Evolutionary conservation across 2,888 invertebrate species (phyloP).

Genomic region (Mimachlamys varia): DNA sequence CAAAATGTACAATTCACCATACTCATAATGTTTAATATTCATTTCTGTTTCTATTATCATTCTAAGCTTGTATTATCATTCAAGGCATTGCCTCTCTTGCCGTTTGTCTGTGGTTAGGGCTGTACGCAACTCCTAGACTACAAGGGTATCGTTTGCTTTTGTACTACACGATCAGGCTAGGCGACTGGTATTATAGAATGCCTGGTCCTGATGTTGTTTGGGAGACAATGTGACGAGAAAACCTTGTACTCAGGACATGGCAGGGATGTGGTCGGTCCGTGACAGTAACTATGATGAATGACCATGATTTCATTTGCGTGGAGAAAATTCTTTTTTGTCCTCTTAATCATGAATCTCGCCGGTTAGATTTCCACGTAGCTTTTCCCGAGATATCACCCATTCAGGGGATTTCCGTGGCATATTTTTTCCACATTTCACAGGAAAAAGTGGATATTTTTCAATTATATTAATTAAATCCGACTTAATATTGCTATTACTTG

Average conservation of each 20-base stretch:
- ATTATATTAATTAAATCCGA: conserved; percentile 36
- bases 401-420: conserved; percentile 31
- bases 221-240: conserved; percentile 31
- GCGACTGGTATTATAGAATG: not conserved
- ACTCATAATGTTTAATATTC: too few species aligned
- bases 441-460: conserved; percentile 23
- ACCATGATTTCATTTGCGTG: conserved; percentile 4
- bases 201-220: conserved; percentile 24
- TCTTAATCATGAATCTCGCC: conserved; percentile 37
- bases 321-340: conserved; percentile 37
- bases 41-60: too few species aligned
- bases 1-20: too few species aligned
- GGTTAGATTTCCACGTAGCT: conserved; percentile 36
- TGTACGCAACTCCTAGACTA: not conserved
- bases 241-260: conserved; percentile 22
- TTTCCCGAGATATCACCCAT: conserved; percentile 35
- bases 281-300: conserved; percentile 43
- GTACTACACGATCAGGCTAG: not conserved
- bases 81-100: not conserved
- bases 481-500: conserved; percentile 13
- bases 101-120: not conserved
- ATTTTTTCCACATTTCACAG: conserved; percentile 8
- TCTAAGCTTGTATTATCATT: too few species aligned
- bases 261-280: conserved; percentile 9
- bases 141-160: not conserved